phyloP scores from a whole-genome alignment of 2,888 invertebrate genomes.

The Volucella bombylans region DNA sequence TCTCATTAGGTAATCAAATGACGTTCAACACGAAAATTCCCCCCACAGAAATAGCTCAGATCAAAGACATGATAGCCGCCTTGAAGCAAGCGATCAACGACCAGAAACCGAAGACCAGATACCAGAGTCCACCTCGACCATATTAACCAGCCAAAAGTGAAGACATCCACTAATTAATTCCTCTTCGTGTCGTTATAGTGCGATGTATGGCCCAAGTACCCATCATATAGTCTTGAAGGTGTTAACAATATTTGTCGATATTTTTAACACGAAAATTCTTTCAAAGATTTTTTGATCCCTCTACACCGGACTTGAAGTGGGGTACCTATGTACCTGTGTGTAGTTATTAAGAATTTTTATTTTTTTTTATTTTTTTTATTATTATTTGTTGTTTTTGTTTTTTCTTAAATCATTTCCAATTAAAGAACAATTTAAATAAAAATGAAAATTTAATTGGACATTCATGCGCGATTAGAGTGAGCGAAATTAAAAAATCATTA shows the following conservation, averaged over 20 bases:
- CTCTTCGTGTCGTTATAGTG: constrained; percentile 7
- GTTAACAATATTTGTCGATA: constrained; percentile 53
- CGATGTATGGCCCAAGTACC: constrained; percentile 17
- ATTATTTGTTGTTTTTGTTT: background rate
- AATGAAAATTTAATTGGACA: constrained; percentile 72
- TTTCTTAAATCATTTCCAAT: constrained; percentile 59
- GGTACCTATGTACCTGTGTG: background rate
- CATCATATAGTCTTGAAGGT: constrained; percentile 11
- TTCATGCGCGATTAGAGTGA: constrained; percentile 73
- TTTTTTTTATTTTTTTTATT: constrained; percentile 3
- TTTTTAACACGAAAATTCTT: constrained; percentile 25
- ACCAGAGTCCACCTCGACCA: background rate
- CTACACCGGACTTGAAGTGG: background rate
- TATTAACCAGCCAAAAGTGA: constrained; percentile 39
- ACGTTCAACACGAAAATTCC: constrained; percentile 26
- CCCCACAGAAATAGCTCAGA: constrained; percentile 40
- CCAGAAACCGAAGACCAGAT: too few species aligned
- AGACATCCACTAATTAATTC: constrained; percentile 61
- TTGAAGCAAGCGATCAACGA: background rate
- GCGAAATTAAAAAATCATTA: constrained; percentile 74
- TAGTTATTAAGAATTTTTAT: too few species aligned
- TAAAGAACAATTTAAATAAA: constrained; percentile 73
- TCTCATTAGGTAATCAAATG: constrained; percentile 48
- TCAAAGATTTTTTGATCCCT: constrained; percentile 1
- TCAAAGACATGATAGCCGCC: constrained; percentile 60